Conservation (phyloP, 2,888 invertebrate genomes). For the Drepanosiphum platanoidis region DNA sequence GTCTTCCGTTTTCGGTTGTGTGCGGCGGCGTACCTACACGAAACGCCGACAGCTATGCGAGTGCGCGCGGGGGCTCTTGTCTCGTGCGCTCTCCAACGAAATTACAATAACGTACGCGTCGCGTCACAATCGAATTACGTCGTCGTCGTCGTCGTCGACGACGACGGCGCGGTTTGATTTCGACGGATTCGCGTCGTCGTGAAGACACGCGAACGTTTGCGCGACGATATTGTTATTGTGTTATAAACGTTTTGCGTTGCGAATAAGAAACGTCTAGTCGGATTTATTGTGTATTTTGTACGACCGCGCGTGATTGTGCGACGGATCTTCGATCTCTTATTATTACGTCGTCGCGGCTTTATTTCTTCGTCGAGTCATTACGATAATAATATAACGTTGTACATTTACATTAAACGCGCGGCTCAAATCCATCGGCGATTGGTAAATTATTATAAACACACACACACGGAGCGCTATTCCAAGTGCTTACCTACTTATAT, state of each 20-base stretch:
- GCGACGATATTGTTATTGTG: not conserved
- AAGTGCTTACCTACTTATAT: not conserved
- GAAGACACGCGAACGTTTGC: not conserved
- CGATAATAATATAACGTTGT: not conserved
- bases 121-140: no score
- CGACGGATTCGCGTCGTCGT: no score
- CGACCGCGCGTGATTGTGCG: not conserved
- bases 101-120: not conserved
- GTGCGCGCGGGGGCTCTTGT: not conserved
- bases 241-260: not conserved
- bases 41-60: not conserved
- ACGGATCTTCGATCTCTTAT: not conserved
- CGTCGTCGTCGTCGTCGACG: no score
- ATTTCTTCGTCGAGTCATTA: not conserved
- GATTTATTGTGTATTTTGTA: not conserved
- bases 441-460: not conserved
- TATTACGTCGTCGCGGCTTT: not conserved
- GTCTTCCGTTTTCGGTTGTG: conserved; percentile 38
- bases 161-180: no score
- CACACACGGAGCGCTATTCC: not conserved
- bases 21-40: not conserved
- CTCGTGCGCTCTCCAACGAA: not conserved
- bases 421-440: not conserved
- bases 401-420: not conserved
- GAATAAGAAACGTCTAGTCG: not conserved